phyloP scores from a whole-genome alignment of 2,797 vertebrate genomes.

The Pseudocheirus occidentalis region DNA sequence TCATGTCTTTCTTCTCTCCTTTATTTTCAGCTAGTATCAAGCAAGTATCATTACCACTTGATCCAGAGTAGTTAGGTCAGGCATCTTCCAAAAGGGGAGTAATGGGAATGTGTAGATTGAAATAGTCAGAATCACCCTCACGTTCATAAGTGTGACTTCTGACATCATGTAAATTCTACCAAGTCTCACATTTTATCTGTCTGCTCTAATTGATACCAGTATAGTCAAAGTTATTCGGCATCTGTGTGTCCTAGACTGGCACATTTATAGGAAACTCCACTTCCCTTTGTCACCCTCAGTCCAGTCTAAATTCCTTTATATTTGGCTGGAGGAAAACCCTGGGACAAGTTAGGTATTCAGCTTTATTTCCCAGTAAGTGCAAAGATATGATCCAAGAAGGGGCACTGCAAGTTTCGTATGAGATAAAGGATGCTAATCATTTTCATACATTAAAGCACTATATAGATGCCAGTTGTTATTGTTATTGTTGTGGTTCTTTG shows the following conservation, averaged over 20 bases:
- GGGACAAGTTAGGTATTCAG: not conserved
- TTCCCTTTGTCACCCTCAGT: not conserved
- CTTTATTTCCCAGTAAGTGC: not conserved
- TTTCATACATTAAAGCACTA: not conserved
- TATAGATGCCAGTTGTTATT: not conserved
- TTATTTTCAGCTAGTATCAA: not conserved
- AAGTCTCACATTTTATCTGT: not conserved
- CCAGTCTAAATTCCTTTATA: not conserved
- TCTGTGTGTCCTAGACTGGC: not conserved
- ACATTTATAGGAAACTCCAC: not conserved
- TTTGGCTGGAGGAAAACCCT: not conserved
- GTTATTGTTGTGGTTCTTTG: not conserved
- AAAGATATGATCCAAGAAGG: not conserved
- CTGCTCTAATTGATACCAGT: not conserved
- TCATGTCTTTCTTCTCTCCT: not conserved
- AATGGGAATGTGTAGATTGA: not conserved
- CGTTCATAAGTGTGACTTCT: not conserved
- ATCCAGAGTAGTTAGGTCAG: not conserved
- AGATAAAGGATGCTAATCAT: not conserved
- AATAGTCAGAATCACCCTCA: not conserved
- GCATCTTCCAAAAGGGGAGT: not conserved
- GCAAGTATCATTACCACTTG: not conserved
- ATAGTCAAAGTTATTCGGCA: not conserved
- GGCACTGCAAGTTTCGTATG: not conserved
- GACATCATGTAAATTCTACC: not conserved